Conservation (phyloP, 1,140 invertebrate genomes). For the Drosophila oshimai region DNA sequence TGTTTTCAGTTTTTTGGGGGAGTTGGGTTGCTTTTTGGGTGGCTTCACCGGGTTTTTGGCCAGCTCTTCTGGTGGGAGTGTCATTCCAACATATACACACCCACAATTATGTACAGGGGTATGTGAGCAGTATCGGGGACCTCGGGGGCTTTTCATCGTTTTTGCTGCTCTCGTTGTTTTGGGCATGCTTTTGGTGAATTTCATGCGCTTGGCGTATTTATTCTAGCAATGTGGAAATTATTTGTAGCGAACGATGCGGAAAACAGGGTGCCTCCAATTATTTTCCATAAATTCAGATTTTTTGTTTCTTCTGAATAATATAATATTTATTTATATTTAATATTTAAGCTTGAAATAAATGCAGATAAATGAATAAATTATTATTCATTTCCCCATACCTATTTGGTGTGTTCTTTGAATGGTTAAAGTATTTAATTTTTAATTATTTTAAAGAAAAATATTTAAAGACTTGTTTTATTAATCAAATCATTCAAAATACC, state of each 20-base stretch:
- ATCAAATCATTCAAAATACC: neutral
- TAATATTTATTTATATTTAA: too few relatives aligned
- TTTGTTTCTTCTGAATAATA: too few relatives aligned
- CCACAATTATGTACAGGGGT: neutral
- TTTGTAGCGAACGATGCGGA: conserved; percentile 27
- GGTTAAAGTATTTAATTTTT: too few relatives aligned
- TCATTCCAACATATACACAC: conserved; percentile 22
- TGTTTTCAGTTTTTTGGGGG: neutral
- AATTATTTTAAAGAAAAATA: too few relatives aligned
- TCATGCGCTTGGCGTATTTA: conserved; percentile 62
- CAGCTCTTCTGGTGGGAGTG: conserved; percentile 15
- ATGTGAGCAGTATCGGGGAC: conserved; percentile 8
- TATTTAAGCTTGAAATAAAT: too few relatives aligned
- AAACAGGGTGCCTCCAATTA: conserved; percentile 36
- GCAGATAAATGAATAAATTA: too few relatives aligned
- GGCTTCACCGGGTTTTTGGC: conserved; percentile 2
- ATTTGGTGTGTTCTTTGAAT: too few relatives aligned
- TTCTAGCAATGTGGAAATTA: conserved; percentile 64
- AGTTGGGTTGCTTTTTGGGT: neutral
- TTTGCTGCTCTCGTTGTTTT: conserved; percentile 31
- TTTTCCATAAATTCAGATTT: too few relatives aligned
- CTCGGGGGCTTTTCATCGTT: conserved; percentile 9
- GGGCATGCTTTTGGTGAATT: conserved; percentile 45
- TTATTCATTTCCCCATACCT: too few relatives aligned
- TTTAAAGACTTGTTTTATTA: too few relatives aligned